A percentile compares a stretch with the other conserved stretches of the same genome.
Evolutionary conservation across 2,113 vertebrate genomes (phyloP).

Genomic region (Dolichallabes microphthalmus): DNA sequence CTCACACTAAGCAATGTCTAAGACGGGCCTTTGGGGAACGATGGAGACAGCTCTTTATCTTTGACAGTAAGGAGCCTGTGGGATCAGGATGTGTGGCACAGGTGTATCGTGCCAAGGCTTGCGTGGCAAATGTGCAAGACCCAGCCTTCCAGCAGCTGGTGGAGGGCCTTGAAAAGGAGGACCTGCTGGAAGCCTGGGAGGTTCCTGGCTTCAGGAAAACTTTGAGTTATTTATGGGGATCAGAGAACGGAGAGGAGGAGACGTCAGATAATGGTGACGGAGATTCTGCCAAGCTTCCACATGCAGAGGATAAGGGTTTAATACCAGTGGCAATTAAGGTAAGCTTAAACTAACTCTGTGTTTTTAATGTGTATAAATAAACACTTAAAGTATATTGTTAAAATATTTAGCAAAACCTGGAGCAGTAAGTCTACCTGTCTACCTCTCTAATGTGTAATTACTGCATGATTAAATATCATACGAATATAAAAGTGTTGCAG

Average conservation of each 20-base stretch:
- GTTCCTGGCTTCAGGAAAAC: constrained; percentile 69
- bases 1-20: constrained; percentile 80
- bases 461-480: not conserved
- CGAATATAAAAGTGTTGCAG: not conserved
- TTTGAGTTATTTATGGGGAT: constrained; percentile 59
- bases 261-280: constrained; percentile 52
- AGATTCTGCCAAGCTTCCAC: constrained; percentile 47
- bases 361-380: not conserved
- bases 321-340: constrained; percentile 92
- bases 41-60: constrained; percentile 77
- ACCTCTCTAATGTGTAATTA: not conserved
- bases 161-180: constrained; percentile 56
- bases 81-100: constrained; percentile 92
- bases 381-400: not conserved
- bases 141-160: constrained; percentile 61
- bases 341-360: not conserved
- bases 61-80: constrained; percentile 82
- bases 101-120: constrained; percentile 86
- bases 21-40: constrained; percentile 81
- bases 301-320: constrained; percentile 62
- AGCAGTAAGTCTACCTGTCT: not conserved
- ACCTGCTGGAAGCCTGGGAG: constrained; percentile 76
- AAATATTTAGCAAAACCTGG: not conserved
- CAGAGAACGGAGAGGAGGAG: constrained; percentile 53
- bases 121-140: constrained; percentile 67